Evolutionary conservation across 2,888 invertebrate genomes (phyloP).

Genomic region (Dendrolimus pini): DNA sequence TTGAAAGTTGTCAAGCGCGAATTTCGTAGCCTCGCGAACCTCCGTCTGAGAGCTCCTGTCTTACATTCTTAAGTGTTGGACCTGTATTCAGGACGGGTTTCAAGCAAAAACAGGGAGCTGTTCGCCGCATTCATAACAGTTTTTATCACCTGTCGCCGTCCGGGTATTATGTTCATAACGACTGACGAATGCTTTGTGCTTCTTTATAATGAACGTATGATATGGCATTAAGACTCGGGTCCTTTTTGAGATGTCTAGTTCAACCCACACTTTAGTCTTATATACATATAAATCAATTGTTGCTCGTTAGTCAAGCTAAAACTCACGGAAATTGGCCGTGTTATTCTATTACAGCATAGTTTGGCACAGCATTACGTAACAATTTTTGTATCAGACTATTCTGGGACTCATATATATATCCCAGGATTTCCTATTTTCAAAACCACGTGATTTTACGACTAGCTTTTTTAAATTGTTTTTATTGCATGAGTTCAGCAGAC

Average conservation of each 20-base stretch:
- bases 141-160: constrained; percentile 58
- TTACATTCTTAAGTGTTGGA: constrained; percentile 47
- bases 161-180: constrained; percentile 41
- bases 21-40: not conserved
- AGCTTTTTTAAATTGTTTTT: too few relatives aligned
- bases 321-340: too few relatives aligned
- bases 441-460: too few relatives aligned
- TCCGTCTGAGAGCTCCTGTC: constrained; percentile 17
- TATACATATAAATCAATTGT: too few relatives aligned
- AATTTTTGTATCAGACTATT: too few relatives aligned
- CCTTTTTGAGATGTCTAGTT: not conserved
- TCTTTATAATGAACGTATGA: not conserved
- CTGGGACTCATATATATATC: too few relatives aligned
- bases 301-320: too few relatives aligned
- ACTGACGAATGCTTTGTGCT: constrained; percentile 30
- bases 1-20: not conserved
- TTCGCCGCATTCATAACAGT: constrained; percentile 57
- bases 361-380: too few relatives aligned
- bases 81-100: constrained; percentile 51
- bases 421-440: too few relatives aligned
- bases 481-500: too few relatives aligned
- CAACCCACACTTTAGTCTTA: too few relatives aligned
- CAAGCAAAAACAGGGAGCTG: constrained; percentile 47
- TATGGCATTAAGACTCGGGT: not conserved
- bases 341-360: too few relatives aligned